Conservation (phyloP, 2,113 vertebrate species). For the Mesocricetus auratus region DNA sequence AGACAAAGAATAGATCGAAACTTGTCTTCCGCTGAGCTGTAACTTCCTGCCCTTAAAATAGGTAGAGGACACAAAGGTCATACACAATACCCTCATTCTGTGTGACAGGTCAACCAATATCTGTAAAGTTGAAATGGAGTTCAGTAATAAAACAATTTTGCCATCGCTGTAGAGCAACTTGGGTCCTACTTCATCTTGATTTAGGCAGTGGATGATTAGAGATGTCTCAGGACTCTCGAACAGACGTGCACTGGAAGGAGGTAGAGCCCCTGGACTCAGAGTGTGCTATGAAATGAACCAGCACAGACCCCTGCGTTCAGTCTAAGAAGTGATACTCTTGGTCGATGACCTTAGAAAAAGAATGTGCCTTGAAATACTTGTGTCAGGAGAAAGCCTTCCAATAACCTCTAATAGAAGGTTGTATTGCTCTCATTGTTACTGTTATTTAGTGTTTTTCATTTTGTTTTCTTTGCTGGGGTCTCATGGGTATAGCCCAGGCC, state of each 20-base stretch:
- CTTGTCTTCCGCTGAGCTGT: constrained; percentile 72
- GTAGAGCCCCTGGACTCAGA: not conserved
- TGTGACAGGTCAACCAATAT: constrained; percentile 70
- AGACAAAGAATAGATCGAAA: not conserved
- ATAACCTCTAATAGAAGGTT: not conserved
- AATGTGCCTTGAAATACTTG: not conserved
- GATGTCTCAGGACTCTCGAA: constrained; percentile 29
- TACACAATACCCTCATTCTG: constrained; percentile 53
- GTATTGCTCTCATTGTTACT: not conserved
- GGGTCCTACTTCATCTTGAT: constrained; percentile 68
- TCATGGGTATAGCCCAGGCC: not conserved
- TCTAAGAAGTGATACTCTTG: not conserved
- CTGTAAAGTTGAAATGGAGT: constrained; percentile 74
- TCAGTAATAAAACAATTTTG: constrained; percentile 63
- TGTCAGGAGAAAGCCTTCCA: not conserved
- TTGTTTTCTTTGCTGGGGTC: not conserved
- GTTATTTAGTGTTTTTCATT: not conserved
- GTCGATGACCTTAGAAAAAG: not conserved
- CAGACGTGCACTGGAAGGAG: not conserved
- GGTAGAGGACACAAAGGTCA: constrained; percentile 67
- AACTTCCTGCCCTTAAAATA: constrained; percentile 66
- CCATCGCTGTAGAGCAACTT: constrained; percentile 56
- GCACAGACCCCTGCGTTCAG: not conserved
- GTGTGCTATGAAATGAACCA: not conserved
- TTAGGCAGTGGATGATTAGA: constrained; percentile 51